Base-by-base conservation (phyloP, 2,888 invertebrate species). In the Ommatoiulus sabulosus region DNA sequence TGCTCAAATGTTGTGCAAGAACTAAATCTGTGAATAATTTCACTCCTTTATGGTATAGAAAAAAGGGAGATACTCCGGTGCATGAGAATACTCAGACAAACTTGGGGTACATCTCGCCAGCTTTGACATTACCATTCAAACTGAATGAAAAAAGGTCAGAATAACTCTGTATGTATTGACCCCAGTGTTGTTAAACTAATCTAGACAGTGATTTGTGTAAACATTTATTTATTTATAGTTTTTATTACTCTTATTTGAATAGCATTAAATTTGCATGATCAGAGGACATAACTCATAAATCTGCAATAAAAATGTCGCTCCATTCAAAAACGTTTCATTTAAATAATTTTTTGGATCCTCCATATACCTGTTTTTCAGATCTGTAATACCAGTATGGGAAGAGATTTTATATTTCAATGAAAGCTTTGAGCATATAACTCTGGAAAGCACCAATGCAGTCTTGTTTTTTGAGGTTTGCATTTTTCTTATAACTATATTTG, bases 351-450 rank as follows among this genome's bases (percentile, higher is more conserved):
- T 15, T 3, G 15, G 15, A 17, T 52, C 4, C 52, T 52, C 3
- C 0, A 12, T 80, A 15, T 90, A 35, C 72, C 89, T 90, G n/a
- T 43, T 89, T 90, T 35, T 46, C 90, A 93, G 93, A 88, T 92
- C 92, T 10, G 92, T 92, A 6, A 90, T 93, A 63, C 95, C 95
- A 5, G 92, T 93, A 1, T 96, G 96, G 96, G 95, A 96, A 91
- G 95, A 96, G 91, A 92, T 94, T 86, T 91, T 96, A 8, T 91
- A 95, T 57, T 94, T 95, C 90, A 95, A 95, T 91, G 95, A 95
- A 91, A 94, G 93, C 86, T 93, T 92, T 89, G 91, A 93, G 87
- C 92, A 93, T 90, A 92, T 94, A 87, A 90, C 44, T 92, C 6
- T 91, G 92, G 88, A 90, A 92, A 12, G 91, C 93, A 92, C 93